These are phyloP conservation scores for Cryptoleucopteryx plumbea DNA, from an alignment of 2,113 vertebrate genomes.

Conservation along the genomic window DNA sequence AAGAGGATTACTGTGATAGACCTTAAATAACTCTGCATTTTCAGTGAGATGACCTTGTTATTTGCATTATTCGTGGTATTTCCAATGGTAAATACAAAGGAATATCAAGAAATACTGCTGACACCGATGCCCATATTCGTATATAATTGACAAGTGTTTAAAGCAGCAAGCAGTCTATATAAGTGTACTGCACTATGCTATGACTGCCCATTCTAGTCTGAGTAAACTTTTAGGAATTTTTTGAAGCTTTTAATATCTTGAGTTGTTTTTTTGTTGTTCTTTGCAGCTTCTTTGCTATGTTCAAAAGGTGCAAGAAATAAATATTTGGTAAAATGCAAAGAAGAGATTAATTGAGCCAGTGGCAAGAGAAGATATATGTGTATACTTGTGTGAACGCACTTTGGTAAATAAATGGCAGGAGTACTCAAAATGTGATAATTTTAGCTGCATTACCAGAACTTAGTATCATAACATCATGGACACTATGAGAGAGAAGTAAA, in stretches of 20 bases:
- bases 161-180: not conserved
- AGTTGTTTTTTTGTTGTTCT: not conserved
- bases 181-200: not conserved
- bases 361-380: not conserved
- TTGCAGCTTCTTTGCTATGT: not conserved
- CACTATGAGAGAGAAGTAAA: not conserved
- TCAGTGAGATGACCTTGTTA: conserved; percentile 17
- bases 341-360: not conserved
- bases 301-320: not conserved
- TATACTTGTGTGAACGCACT: not conserved
- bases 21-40: conserved; percentile 26
- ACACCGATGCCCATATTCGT: not conserved
- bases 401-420: not conserved
- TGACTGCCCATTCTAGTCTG: not conserved
- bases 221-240: not conserved
- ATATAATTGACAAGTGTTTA: not conserved
- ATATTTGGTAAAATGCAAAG: not conserved
- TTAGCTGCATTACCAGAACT: not conserved
- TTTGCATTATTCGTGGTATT: conserved; percentile 44
- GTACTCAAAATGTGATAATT: not conserved
- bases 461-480: not conserved
- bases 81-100: not conserved
- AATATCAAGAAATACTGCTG: not conserved
- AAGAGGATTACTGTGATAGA: not conserved
- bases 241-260: not conserved